Percentiles rank a stretch among this genome's conserved stretches.
phyloP scores from a whole-genome alignment of 23 tunicate species.

The Halocynthia roretzi region DNA sequence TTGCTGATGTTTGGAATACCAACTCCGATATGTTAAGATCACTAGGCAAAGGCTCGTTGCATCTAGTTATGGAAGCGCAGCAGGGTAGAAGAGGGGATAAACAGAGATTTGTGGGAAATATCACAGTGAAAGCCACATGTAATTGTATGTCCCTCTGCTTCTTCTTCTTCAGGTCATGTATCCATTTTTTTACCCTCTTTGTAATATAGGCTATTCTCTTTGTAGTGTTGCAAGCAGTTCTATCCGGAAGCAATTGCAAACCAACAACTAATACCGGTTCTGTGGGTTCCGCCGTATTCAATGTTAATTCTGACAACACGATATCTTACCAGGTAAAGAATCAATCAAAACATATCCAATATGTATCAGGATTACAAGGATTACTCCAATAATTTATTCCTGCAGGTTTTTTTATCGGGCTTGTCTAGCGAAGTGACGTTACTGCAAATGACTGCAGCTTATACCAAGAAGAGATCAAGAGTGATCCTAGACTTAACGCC shows the following conservation, averaged over 20 bases:
- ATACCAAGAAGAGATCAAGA: constrained; percentile 38
- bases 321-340: constrained; percentile 44
- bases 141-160: constrained; percentile 29
- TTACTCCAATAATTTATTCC: not conserved
- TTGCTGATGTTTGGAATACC: constrained; percentile 57
- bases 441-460: constrained; percentile 38
- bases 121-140: constrained; percentile 36
- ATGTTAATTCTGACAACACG: constrained; percentile 52
- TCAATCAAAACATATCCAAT: not conserved
- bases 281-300: constrained; percentile 52
- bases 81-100: constrained; percentile 3
- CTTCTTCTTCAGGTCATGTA: no score
- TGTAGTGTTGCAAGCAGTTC: constrained; percentile 60
- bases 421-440: constrained; percentile 48
- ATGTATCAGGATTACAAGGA: no score
- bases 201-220: not conserved
- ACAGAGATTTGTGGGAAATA: constrained; percentile 28
- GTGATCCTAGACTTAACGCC: constrained; percentile 46
- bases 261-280: constrained; percentile 73
- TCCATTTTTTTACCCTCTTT: not conserved
- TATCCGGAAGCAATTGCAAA: constrained; percentile 58
- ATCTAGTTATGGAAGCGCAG: constrained; percentile 22
- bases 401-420: constrained; percentile 46
- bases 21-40: constrained; percentile 44
- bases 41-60: constrained; percentile 47